Evolutionary conservation across 2,113 vertebrate species (phyloP).

Genomic region (Percina caprodes): DNA sequence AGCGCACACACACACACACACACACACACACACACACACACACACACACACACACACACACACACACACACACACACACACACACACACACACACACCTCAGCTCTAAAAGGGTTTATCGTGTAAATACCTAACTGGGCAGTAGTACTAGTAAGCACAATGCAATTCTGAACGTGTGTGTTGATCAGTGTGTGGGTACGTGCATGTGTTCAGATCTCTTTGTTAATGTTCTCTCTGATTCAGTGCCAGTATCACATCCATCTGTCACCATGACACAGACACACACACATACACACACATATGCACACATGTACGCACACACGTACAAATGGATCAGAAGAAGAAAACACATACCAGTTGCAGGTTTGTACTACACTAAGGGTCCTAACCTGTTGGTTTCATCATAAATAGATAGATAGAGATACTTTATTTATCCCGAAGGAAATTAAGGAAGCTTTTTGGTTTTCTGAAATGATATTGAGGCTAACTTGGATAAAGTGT

Average conservation of each 20-base stretch:
- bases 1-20: constrained; percentile 11
- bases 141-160: constrained; percentile 47
- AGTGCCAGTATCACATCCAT: constrained; percentile 81
- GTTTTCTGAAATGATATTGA: neutral
- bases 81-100: too few species aligned
- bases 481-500: neutral
- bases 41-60: constrained; percentile 26
- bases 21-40: constrained; percentile 29
- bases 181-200: constrained; percentile 38
- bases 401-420: too few species aligned
- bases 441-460: neutral
- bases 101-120: constrained; percentile 40
- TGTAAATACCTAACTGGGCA: constrained; percentile 52
- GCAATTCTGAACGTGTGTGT: constrained; percentile 18
- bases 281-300: constrained; percentile 20
- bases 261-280: constrained; percentile 66
- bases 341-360: neutral
- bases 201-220: constrained; percentile 73
- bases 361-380: neutral
- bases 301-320: constrained; percentile 28
- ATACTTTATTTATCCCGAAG: too few species aligned
- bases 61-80: constrained; percentile 21
- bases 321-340: neutral
- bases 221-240: constrained; percentile 79
- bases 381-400: neutral